phyloP scores from a whole-genome alignment of 2,888 invertebrate species.

The Ormyrus rosae region DNA sequence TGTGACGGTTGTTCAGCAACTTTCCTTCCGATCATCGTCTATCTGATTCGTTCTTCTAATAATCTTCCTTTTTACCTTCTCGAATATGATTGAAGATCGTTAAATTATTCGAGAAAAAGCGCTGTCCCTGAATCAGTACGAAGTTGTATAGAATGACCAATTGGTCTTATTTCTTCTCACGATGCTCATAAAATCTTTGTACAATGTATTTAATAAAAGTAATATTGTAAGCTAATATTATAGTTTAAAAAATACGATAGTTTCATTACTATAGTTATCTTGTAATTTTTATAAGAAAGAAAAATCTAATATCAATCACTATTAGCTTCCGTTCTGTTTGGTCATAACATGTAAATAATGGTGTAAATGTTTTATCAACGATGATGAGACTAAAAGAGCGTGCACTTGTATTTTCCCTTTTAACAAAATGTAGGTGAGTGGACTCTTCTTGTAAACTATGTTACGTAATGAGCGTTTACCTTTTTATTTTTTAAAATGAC shows the following conservation, averaged over 20 bases:
- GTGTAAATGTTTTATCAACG: conserved; percentile 69
- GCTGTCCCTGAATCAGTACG: conserved; percentile 27
- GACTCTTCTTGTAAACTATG: conserved; percentile 46
- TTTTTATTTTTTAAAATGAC: conserved; percentile 26
- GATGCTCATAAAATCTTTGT: conserved; percentile 52
- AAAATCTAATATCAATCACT: conserved; percentile 49
- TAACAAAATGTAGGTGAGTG: conserved; percentile 54
- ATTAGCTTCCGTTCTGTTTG: conserved; percentile 52
- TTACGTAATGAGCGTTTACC: conserved; percentile 24
- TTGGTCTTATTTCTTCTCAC: conserved; percentile 44
- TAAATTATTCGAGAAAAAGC: conserved; percentile 1
- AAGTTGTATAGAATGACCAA: conserved; percentile 42
- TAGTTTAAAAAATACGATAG: conserved; percentile 35
- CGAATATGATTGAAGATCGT: conserved; percentile 7
- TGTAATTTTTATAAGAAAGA: conserved; percentile 47
- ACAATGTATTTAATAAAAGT: conserved; percentile 51
- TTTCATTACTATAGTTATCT: conserved; percentile 48
- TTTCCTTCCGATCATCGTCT: conserved; percentile 31
- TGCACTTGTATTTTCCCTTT: conserved; percentile 66
- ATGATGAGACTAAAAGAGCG: conserved; percentile 62
- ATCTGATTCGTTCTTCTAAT: background rate
- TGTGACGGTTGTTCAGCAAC: background rate
- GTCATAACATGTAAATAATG: conserved; percentile 61
- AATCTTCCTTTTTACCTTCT: conserved; percentile 16
- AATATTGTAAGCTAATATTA: conserved; percentile 47